phyloP scores from a whole-genome alignment of 1,140 invertebrate genomes.

The Pseudomyrmex concolor region DNA sequence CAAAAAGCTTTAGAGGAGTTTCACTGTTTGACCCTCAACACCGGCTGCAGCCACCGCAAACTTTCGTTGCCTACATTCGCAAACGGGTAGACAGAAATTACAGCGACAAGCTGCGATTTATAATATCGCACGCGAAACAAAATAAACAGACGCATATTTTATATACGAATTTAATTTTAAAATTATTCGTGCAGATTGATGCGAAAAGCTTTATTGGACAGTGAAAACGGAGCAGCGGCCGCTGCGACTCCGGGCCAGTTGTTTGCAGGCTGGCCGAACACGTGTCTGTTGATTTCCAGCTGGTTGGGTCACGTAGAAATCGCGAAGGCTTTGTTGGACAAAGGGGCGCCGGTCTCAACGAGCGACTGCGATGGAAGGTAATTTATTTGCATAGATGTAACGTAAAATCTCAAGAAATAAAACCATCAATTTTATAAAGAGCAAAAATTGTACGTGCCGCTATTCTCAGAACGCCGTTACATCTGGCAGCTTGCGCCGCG shows the following conservation, averaged over 20 bases:
- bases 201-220: slow-evolving; percentile 71
- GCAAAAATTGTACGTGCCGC: background rate
- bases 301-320: slow-evolving; percentile 79
- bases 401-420: too few relatives aligned
- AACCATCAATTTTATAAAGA: background rate
- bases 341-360: slow-evolving; percentile 72
- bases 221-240: slow-evolving; percentile 73
- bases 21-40: slow-evolving; percentile 60
- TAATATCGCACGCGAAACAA: background rate
- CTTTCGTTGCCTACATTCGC: slow-evolving; percentile 65
- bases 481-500: slow-evolving; percentile 90
- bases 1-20: slow-evolving; percentile 72
- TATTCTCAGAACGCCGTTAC: slow-evolving; percentile 88
- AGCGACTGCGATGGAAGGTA: slow-evolving; percentile 83
- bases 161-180: background rate
- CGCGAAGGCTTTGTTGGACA: slow-evolving; percentile 76
- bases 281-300: slow-evolving; percentile 80
- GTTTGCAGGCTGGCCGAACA: slow-evolving; percentile 79
- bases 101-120: background rate
- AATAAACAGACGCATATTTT: background rate
- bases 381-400: too few relatives aligned
- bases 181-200: slow-evolving; percentile 62
- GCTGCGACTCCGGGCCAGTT: slow-evolving; percentile 68
- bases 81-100: slow-evolving; percentile 73
- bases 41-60: slow-evolving; percentile 48